These are phyloP conservation scores for Andinoacara biseriatus DNA, from an alignment of 2,113 vertebrate species.

Conservation along the genomic window DNA sequence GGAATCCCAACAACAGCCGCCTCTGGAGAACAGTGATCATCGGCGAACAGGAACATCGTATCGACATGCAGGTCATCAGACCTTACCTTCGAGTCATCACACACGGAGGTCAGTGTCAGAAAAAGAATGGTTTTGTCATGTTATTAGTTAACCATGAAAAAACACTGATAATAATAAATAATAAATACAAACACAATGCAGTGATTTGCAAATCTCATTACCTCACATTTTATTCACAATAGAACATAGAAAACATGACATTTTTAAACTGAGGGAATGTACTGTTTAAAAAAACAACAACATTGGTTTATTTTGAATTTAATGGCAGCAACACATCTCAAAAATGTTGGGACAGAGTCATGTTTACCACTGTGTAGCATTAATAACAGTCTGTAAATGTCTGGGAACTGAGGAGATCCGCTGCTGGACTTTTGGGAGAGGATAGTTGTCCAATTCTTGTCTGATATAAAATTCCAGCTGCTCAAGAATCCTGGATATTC, in stretches of 20 bases:
- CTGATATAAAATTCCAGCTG: too few relatives aligned
- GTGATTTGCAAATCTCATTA: neutral
- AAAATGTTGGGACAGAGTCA: too few relatives aligned
- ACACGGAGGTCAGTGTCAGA: constrained; percentile 86
- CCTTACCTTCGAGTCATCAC: constrained; percentile 96
- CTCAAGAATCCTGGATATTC: too few relatives aligned
- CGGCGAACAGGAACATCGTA: constrained; percentile 95
- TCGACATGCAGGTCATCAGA: constrained; percentile 96
- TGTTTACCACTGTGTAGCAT: too few relatives aligned
- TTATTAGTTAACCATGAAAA: neutral
- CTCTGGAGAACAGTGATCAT: constrained; percentile 97
- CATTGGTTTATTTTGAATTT: too few relatives aligned
- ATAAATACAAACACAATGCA: neutral
- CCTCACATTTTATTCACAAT: neutral
- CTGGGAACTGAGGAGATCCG: too few relatives aligned
- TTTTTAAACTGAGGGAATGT: neutral
- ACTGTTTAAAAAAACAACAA: too few relatives aligned
- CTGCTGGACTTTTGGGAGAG: too few relatives aligned
- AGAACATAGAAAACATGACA: neutral
- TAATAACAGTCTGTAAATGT: too few relatives aligned
- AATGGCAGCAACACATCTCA: too few relatives aligned
- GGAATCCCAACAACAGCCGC: constrained; percentile 84
- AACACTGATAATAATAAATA: neutral
- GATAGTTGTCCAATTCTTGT: too few relatives aligned
- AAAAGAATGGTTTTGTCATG: neutral